Base-by-base conservation (phyloP, 1,140 invertebrate species). In the Euura lappo region DNA sequence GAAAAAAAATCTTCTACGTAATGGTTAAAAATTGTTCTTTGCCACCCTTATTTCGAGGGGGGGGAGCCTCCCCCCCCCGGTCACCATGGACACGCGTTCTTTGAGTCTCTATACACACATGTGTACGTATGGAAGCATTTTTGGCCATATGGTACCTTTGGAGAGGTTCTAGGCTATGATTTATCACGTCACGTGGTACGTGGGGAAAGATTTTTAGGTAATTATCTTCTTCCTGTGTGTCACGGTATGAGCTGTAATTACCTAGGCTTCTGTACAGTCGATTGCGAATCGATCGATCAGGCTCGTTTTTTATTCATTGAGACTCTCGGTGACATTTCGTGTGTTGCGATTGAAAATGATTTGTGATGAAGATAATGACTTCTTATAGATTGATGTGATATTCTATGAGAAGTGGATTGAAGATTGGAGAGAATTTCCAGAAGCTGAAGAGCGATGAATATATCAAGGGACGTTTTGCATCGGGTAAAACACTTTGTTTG, bases 391-490 rank as follows among this genome's bases (percentile, higher is more conserved):
- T 78, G 82, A 81, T 83, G 82, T 76, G 72, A 76, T 84, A 82
- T 84, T 79, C 80, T 78, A 80, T 70, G 75, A 74, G 75, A 82
- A 84, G 80, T 85, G 80, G 70, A 71, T 77, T 78, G 65, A 73
- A 83, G 85, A 85, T 85, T 82, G 84, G 84, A 28, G 28, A 28
- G 1, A 28, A 28, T 28, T 28, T 0, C 28, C 51, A 60, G 10
- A 3, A 60, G 51, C 51, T 60, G 28, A 28, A 28, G 28, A 28
- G 28, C 28, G 28, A 28, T 28, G 28, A 28, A 28, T 28, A 28
- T 60, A 8, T 60, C 51, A 60, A 8, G 5, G 8, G 51, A n/a
- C 8, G 13, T 11, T 28, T 28, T 28, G 28, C 28, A 28, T 28
- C 28, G 28, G 51, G 3, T 11, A 60, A 60, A 60, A 28, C 0